Conservation (phyloP, 2,797 vertebrate species). For the Ficedula albicollis region DNA sequence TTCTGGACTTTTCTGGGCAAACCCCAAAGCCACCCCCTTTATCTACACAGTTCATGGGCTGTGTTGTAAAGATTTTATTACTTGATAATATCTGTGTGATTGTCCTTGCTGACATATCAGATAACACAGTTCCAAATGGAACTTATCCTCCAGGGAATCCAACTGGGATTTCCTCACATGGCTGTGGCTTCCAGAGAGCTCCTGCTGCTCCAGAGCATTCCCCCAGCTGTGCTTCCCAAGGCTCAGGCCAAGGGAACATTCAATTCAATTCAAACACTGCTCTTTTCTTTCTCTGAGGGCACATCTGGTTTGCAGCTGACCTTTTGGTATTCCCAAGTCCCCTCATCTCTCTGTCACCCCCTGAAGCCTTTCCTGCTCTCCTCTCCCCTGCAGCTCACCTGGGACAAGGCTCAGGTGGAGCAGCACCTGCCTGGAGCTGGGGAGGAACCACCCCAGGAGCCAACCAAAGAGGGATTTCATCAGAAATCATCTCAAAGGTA, state of each 20-base stretch:
- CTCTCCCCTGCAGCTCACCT: not conserved
- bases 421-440: not conserved
- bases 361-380: not conserved
- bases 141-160: conserved; percentile 19
- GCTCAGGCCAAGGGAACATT: not conserved
- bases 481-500: not conserved
- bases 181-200: not conserved
- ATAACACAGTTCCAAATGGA: not conserved
- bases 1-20: conserved; percentile 2
- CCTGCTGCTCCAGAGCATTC: not conserved
- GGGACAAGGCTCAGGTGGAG: not conserved
- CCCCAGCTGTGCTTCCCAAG: not conserved
- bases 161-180: not conserved
- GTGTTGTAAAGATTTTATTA: conserved; percentile 29
- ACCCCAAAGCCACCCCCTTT: not conserved
- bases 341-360: not conserved
- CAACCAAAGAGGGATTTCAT: not conserved
- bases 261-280: not conserved
- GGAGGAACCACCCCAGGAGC: not conserved
- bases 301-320: not conserved
- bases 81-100: not conserved
- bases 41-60: not conserved
- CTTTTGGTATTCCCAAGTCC: not conserved
- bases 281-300: not conserved
- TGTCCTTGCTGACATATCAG: conserved; percentile 13